Evolutionary conservation across 92 coral and sea anemone species (phyloP).

Genomic region (Anthopleura xanthogrammica): DNA sequence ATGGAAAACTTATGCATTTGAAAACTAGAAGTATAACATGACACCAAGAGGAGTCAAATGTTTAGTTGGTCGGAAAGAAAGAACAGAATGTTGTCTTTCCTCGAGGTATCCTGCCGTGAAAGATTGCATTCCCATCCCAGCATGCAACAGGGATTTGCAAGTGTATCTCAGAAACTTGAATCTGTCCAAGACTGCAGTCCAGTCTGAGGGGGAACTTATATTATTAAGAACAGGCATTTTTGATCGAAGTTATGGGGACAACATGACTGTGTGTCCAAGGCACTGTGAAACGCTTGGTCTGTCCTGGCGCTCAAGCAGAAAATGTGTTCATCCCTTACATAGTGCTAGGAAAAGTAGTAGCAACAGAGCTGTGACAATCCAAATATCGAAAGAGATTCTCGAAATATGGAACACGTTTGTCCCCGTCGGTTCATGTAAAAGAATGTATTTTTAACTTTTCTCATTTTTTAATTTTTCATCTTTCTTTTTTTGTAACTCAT

Average conservation of each 20-base stretch:
- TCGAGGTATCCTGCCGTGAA: conserved; percentile 33
- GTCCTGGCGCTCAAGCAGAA: conserved; percentile 38
- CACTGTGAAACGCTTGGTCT: conserved; percentile 47
- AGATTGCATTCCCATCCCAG: conserved; percentile 28
- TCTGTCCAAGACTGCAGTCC: conserved; percentile 4
- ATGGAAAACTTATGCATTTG: too few relatives aligned
- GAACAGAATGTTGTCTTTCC: conserved; percentile 41
- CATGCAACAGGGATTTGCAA: conserved; percentile 37
- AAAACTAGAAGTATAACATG: too few relatives aligned
- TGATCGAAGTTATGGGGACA: not conserved
- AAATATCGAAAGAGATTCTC: conserved; percentile 20
- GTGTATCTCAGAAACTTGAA: conserved; percentile 16
- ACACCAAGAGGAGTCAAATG: conserved; percentile 27
- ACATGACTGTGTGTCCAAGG: conserved; percentile 40
- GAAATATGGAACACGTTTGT: conserved; percentile 26
- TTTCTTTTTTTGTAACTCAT: not conserved
- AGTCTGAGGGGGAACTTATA: conserved; percentile 38
- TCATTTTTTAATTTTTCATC: not conserved
- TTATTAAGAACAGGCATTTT: conserved; percentile 34
- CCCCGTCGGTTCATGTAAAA: conserved; percentile 40
- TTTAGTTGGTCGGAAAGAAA: conserved; percentile 20
- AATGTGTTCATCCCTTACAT: conserved; percentile 28
- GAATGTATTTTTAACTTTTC: not conserved
- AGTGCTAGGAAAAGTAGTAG: conserved; percentile 1
- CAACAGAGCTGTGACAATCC: conserved; percentile 26